phyloP scores from a whole-genome alignment of 2,113 vertebrate genomes.

The Anseranas semipalmata region DNA sequence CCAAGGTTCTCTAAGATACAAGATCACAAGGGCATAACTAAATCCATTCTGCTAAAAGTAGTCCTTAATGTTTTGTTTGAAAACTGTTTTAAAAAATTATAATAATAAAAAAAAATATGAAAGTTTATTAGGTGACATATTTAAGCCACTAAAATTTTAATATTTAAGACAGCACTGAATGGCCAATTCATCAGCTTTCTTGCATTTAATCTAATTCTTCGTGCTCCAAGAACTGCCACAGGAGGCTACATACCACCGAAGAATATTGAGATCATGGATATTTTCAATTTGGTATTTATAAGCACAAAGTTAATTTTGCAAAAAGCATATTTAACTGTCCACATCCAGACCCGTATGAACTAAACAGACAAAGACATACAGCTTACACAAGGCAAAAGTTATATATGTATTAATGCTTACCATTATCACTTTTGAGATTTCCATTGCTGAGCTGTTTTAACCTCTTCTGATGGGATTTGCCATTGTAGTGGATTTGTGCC shows the following conservation, averaged over 20 bases:
- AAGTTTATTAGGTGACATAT: neutral
- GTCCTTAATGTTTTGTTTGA: neutral
- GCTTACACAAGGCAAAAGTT: neutral
- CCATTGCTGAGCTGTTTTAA: conserved; percentile 79
- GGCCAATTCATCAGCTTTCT: neutral
- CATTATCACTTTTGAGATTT: conserved; percentile 63
- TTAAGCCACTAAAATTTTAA: neutral
- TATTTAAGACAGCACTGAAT: neutral
- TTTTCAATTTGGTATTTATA: too few relatives aligned
- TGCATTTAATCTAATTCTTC: neutral
- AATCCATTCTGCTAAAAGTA: neutral
- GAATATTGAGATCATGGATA: neutral
- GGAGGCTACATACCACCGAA: neutral
- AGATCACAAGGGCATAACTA: neutral
- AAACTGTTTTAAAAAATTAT: neutral
- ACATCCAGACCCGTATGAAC: neutral
- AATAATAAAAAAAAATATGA: neutral
- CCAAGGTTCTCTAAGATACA: neutral
- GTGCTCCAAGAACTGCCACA: neutral
- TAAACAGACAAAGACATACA: neutral
- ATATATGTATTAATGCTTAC: conserved; percentile 56
- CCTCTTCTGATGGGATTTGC: conserved; percentile 83
- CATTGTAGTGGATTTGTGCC: conserved; percentile 82
- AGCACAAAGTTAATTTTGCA: neutral
- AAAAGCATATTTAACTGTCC: neutral